phyloP scores from a whole-genome alignment of 2,113 vertebrate species.

The Lycaon pictus region DNA sequence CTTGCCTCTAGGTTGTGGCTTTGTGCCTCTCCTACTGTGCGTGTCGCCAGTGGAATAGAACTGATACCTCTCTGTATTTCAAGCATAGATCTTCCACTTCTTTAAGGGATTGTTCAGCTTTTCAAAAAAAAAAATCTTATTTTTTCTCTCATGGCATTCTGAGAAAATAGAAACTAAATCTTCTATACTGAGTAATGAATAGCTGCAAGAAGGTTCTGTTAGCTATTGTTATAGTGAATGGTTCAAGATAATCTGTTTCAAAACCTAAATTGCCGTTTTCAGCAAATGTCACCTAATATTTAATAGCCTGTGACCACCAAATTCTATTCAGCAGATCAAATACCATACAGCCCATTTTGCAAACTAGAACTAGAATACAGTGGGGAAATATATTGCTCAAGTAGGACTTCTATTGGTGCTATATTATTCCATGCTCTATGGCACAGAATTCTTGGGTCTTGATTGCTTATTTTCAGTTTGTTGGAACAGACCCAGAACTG shows the following conservation, averaged over 20 bases:
- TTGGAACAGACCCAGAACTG: neutral
- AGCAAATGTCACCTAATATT: neutral
- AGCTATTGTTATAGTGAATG: neutral
- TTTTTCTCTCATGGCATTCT: neutral
- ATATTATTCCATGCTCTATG: neutral
- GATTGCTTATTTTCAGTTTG: neutral
- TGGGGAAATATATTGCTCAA: neutral
- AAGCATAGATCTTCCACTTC: neutral
- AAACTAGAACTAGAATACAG: neutral
- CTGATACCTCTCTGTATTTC: neutral
- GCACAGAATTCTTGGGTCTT: neutral
- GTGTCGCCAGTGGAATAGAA: accelerated
- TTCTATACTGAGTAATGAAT: neutral
- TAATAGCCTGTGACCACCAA: neutral
- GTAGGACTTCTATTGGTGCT: neutral
- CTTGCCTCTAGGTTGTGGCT: too few species aligned
- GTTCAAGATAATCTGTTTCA: neutral
- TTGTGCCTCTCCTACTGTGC: accelerated
- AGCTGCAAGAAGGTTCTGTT: neutral
- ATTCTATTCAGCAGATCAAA: neutral
- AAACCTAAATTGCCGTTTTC: neutral
- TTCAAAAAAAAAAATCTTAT: neutral
- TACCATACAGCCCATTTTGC: neutral
- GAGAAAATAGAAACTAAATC: neutral
- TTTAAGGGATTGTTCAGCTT: neutral